phyloP scores from a whole-genome alignment of 2,888 invertebrate species.

The Lasioglossum oenotherae region DNA sequence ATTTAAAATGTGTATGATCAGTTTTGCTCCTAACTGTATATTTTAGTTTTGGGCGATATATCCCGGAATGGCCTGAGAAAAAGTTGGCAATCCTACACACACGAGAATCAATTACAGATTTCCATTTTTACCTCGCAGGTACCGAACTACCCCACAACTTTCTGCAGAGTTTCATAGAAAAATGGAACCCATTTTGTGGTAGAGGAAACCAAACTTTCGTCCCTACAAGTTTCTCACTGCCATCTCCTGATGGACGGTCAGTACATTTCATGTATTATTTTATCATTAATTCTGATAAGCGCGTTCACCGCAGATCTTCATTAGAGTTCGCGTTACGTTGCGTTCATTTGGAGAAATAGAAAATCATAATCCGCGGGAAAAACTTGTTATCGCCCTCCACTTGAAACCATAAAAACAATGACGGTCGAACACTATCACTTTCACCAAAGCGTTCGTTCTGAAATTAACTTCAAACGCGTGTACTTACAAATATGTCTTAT shows the following conservation, averaged over 20 bases:
- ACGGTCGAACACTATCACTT: background rate
- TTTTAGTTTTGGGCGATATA: too few relatives aligned
- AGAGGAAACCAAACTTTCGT: too few relatives aligned
- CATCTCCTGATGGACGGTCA: too few relatives aligned
- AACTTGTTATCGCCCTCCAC: background rate
- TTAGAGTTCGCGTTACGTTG: background rate
- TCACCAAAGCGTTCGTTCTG: background rate
- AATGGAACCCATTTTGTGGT: background rate
- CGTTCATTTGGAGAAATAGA: background rate
- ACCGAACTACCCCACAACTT: background rate
- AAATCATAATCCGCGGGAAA: background rate
- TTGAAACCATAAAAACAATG: background rate
- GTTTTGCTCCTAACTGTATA: too few relatives aligned
- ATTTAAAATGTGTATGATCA: too few relatives aligned
- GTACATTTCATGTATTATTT: too few relatives aligned
- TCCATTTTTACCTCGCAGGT: background rate
- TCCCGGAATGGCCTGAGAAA: too few relatives aligned
- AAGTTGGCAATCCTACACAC: too few relatives aligned
- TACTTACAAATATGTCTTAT: background rate
- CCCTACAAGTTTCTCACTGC: too few relatives aligned
- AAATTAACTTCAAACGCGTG: background rate
- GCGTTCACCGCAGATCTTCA: background rate
- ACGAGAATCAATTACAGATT: constrained; percentile 14
- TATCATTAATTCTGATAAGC: too few relatives aligned
- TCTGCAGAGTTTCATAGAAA: background rate